A percentile compares a stretch with the other conserved stretches of the same genome.
phyloP scores from a whole-genome alignment of 30 jellyfish, hydroid and myxozoan genomes.

The Aurelia aurita complex sp. Pacific region DNA sequence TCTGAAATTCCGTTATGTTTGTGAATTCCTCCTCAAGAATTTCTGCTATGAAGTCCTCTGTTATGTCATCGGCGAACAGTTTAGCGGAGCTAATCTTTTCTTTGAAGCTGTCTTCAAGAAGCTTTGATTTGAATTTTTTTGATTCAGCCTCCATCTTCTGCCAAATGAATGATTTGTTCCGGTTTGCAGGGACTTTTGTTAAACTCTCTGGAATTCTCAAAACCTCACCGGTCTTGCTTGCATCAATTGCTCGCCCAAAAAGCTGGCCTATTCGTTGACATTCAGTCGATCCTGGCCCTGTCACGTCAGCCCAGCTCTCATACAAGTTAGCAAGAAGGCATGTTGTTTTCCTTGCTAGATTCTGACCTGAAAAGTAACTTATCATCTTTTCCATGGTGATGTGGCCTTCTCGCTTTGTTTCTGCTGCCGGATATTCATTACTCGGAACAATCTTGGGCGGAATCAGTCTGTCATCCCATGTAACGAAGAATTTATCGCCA shows the following conservation, averaged over 20 bases:
- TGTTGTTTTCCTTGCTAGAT: slow-evolving; percentile 16
- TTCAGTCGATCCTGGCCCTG: slow-evolving; percentile 18
- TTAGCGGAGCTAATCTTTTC: not conserved
- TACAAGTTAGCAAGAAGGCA: slow-evolving; percentile 23
- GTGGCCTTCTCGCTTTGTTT: not conserved
- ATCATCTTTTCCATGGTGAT: slow-evolving; percentile 30
- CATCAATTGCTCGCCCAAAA: slow-evolving; percentile 42
- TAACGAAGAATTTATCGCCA: slow-evolving; percentile 44
- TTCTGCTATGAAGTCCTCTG: slow-evolving; percentile 1
- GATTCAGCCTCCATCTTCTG: slow-evolving; percentile 34
- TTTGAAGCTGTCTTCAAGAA: not conserved
- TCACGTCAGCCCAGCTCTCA: slow-evolving; percentile 38
- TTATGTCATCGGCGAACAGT: slow-evolving; percentile 4
- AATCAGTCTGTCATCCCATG: slow-evolving; percentile 36
- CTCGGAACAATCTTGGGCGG: slow-evolving; percentile 29
- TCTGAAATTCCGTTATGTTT: slow-evolving; percentile 15
- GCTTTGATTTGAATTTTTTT: not conserved
- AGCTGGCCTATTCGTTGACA: slow-evolving; percentile 33
- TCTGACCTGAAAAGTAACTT: slow-evolving; percentile 27
- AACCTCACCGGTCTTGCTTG: slow-evolving; percentile 34
- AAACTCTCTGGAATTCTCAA: slow-evolving; percentile 23
- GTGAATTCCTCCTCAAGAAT: not conserved
- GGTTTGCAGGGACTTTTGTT: not conserved
- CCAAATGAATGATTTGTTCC: slow-evolving; percentile 5
- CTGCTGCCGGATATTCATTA: slow-evolving; percentile 36